Base-by-base conservation (phyloP, 2,888 invertebrate genomes). In the Ophion obscuratus region DNA sequence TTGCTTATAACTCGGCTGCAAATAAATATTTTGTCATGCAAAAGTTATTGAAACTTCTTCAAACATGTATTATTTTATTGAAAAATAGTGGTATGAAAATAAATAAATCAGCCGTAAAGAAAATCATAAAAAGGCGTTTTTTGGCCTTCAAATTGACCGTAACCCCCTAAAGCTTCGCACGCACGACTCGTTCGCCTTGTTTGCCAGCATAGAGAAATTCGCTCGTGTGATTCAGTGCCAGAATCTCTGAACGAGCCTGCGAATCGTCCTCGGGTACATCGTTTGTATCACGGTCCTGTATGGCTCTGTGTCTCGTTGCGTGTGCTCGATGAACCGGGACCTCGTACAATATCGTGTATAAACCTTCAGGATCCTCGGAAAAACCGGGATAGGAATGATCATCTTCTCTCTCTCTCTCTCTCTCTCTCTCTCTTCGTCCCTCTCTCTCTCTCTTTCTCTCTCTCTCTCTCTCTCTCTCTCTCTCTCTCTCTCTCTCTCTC, bases 321-420 rank as follows among this genome's bases (percentile, higher is more conserved):
- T 85, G 82, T 82, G 66, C 82, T 82, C 85, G 85, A 79, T 85
- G 78, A 78, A 82, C 85, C 85, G 85, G 75, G 57, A 79, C 66
- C 68, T 78, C 40, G 85, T 75, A 82, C 85, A 82, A 85, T 81
- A 81, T 79, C 85, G 75, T 67, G 70, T 81, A 82, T 36, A 79
- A 85, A 76, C 44, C 68, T 67, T 44, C 61, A 24, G 67, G 68
- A 66, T 36, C 71, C 81, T 78, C 20, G 40, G 70, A 6, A 73
- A 85, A 85, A 10, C 75, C 47, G 57, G 73, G 59, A 74, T 81
- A 66, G 74, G 57, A 81, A 74, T 80, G 57, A 57, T 78, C 24
- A 67, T 53, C 44, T 17, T 31, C 31, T 66, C 59, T 17, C 47
- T 17, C 59, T 31, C 11, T 40, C n/a, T 67, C 62, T 20, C 27